Percentiles rank a stretch among this genome's conserved stretches.
phyloP scores from a whole-genome alignment of 2,797 vertebrate species.

The Petrocephalus schoutedeni region DNA sequence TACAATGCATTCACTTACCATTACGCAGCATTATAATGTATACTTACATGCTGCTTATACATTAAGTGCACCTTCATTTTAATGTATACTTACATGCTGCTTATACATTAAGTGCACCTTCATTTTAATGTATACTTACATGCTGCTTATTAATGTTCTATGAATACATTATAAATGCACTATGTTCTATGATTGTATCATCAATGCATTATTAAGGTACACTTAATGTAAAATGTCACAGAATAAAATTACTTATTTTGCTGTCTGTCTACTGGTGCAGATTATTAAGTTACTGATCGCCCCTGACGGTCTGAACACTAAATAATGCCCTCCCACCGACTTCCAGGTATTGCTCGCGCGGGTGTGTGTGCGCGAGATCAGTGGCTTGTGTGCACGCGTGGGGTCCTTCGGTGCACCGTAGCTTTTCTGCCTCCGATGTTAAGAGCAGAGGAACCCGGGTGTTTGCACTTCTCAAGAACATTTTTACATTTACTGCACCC shows the following conservation, averaged over 20 bases:
- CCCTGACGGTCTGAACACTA: background rate
- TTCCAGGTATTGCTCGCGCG: background rate
- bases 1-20: too few species aligned
- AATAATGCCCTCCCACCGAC: background rate
- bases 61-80: too few species aligned
- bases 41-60: too few species aligned
- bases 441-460: background rate
- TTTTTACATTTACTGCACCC: background rate
- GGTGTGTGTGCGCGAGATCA: background rate
- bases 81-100: too few species aligned
- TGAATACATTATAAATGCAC: background rate
- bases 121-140: background rate
- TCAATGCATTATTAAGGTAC: background rate
- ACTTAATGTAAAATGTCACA: background rate
- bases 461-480: background rate
- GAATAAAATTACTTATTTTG: background rate
- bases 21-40: too few species aligned
- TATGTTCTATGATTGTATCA: background rate
- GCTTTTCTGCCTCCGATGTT: background rate
- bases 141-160: background rate
- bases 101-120: background rate
- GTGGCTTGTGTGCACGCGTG: background rate
- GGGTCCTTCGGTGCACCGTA: background rate
- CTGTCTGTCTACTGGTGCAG: background rate
- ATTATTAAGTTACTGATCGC: background rate